Evolutionary conservation across 2,888 invertebrate genomes (phyloP), one percentile per base, ranked within the genome.

Genomic region (Onthophagus sagittarius): DNA sequence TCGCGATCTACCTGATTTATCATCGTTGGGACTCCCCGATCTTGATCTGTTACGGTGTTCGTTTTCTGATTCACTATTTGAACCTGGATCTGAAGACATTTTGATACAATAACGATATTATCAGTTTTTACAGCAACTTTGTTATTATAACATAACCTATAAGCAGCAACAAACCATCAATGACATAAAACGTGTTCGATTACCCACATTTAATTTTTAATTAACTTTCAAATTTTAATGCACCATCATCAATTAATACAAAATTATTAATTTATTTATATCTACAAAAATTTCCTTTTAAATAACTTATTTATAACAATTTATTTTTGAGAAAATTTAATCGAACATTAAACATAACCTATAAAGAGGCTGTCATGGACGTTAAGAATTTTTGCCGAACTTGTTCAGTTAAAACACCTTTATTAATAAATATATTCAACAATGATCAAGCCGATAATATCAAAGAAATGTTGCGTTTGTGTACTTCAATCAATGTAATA

Each of bases 11-110:
- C 39, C 75, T 2, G 75, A 75, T 69, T 70, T 74, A 14, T 63
- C 64, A 7, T 62, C 6, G 71, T 72, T 70, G 13, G 76, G 75
- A 23, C 75, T 76, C 31, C 75, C 77, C 62, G 79, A 78, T 70
- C 79, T 77, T 3, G 84, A 84, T 70, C 83, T 80, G 69, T 82
- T 83, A 62, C 82, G 77, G 15, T 82, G 81, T 75, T 82, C 82
- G 9, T 79, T 82, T 78, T 87, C 87, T 9, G 78, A 79, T 63
- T 75, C 79, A 83, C 84, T 71, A 80, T 81, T 85, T 1, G 87
- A 86, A 53, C 87, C 88, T 0, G 88, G 88, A 9, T 86, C 87
- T 4, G 87, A 87, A 72, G 85, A 86, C 78, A 78, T 78, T 23
- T n/a, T 74, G 23, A 23, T 23, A 23, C 23, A 2, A 23, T 23